Evolutionary conservation across 92 coral and sea anemone genomes (phyloP).

Genomic region (Zoanthus sansibaricus): DNA sequence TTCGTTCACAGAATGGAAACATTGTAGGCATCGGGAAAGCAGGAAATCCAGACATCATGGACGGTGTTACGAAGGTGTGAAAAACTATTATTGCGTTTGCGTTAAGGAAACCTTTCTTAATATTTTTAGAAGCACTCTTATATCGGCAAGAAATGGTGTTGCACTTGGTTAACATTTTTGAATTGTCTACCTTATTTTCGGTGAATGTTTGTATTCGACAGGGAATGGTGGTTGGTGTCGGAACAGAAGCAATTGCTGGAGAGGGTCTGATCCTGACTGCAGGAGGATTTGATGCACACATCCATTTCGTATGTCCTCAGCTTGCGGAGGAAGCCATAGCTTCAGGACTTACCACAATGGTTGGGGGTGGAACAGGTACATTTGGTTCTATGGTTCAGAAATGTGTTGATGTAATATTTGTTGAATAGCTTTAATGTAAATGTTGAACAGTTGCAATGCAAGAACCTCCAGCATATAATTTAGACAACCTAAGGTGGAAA

Average conservation of each 20-base stretch:
- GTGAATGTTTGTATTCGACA: not conserved
- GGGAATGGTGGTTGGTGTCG: conserved; percentile 72
- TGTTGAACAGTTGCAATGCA: no score
- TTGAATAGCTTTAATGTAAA: no score
- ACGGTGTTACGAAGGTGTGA: conserved; percentile 71
- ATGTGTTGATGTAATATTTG: no score
- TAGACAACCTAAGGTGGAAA: no score
- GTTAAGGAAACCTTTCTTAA: no score
- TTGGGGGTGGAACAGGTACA: conserved; percentile 77
- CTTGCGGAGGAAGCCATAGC: conserved; percentile 80
- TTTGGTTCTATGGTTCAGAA: no score
- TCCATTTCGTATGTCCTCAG: conserved; percentile 80
- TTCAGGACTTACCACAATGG: conserved; percentile 77
- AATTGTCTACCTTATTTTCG: not conserved
- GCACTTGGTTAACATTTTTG: no score
- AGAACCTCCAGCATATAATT: no score
- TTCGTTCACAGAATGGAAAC: conserved; percentile 54
- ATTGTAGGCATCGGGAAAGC: conserved; percentile 77
- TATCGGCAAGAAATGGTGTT: no score
- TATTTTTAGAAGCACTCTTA: no score
- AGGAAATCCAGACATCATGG: conserved; percentile 79
- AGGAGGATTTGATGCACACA: conserved; percentile 77
- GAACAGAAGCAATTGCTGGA: conserved; percentile 77
- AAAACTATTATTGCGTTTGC: not conserved
- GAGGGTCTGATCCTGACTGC: conserved; percentile 77